Percentiles rank a stretch among this genome's conserved stretches.
These are phyloP conservation scores for Mergus octosetaceus DNA, from an alignment of 2,797 vertebrate genomes.

Conservation along the genomic window DNA sequence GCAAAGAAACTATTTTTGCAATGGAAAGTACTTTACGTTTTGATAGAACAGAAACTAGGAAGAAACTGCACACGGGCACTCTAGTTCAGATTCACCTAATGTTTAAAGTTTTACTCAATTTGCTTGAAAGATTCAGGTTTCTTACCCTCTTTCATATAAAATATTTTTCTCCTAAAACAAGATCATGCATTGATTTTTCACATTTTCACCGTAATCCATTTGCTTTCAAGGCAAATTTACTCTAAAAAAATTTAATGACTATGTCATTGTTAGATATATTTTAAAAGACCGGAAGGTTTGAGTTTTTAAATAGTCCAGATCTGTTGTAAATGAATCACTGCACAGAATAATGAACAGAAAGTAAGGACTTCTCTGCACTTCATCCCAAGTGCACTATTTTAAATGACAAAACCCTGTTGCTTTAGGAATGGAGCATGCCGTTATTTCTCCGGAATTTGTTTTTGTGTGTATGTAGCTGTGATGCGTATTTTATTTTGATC, in stretches of 20 bases:
- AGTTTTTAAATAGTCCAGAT: constrained; percentile 56
- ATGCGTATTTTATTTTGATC: background rate
- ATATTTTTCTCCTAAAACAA: background rate
- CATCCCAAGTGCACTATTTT: constrained; percentile 16
- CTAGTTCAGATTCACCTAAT: background rate
- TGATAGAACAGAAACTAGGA: background rate
- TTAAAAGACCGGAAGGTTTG: constrained; percentile 65
- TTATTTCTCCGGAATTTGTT: background rate
- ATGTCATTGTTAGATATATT: constrained; percentile 80
- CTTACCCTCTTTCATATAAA: background rate
- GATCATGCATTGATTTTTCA: constrained; percentile 7
- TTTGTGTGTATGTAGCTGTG: background rate
- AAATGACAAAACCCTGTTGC: constrained; percentile 2
- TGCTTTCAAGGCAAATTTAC: constrained; percentile 73
- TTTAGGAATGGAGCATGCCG: constrained; percentile 45
- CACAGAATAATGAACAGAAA: constrained; percentile 41
- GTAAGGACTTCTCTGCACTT: constrained; percentile 46
- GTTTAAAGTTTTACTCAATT: background rate
- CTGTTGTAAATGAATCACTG: constrained; percentile 58
- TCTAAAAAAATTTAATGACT: constrained; percentile 79
- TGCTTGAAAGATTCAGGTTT: constrained; percentile 29
- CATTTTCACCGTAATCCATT: constrained; percentile 40
- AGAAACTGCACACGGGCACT: background rate
- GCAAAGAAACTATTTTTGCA: background rate
- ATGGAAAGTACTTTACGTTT: background rate